Evolutionary conservation across 1,140 invertebrate genomes (phyloP), one percentile per base, ranked within the genome.

Genomic region (Drosophila malerkotliana): DNA sequence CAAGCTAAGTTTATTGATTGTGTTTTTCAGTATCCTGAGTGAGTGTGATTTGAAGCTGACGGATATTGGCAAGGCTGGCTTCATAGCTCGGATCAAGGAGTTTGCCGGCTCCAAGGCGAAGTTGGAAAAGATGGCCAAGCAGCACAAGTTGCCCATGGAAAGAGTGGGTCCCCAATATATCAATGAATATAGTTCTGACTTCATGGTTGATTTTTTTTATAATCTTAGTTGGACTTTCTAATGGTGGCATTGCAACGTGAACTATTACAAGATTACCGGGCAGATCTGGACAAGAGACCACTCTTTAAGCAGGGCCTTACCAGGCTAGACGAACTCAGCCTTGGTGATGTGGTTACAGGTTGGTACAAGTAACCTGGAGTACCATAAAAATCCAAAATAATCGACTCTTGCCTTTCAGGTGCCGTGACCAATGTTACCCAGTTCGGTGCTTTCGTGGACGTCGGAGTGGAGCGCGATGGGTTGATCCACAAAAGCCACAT

Each of bases 391-490:
- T 12, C 39, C 9, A 18, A 14, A 3, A 44, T 2, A 47, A 7
- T 32, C 18, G 32, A 7, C 2, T 9, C 41, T 6, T 14, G 41
- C 8, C 0, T 41, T 7, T 18, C 44, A 85, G 96, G 96, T 15
- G 93, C 94, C 1, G 95, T 97, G 0, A 94, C 93, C 4, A 99
- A 98, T 92, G 95, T 97, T 0, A 97, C 97, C 0, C 95, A 96
- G 72, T 98, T 98, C 92, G 98, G 98, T 12, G 94, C 95, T 41
- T 99, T 98, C 92, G 96, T 98, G 4, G 97, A 98, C 90, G 94
- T 98, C 68, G 97, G 97, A 0, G 95, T 98, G 0, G 96, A 94
- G 3, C 93, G 90, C 44, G 93, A 95, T 92, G 97, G 95, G 0
- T 93, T 98, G 15, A 94, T 98, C 45, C 97, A 97, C 69, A 92